Conservation (phyloP, 37 sponge, comb jelly and placozoan genomes). For the Halichondria panicea region DNA sequence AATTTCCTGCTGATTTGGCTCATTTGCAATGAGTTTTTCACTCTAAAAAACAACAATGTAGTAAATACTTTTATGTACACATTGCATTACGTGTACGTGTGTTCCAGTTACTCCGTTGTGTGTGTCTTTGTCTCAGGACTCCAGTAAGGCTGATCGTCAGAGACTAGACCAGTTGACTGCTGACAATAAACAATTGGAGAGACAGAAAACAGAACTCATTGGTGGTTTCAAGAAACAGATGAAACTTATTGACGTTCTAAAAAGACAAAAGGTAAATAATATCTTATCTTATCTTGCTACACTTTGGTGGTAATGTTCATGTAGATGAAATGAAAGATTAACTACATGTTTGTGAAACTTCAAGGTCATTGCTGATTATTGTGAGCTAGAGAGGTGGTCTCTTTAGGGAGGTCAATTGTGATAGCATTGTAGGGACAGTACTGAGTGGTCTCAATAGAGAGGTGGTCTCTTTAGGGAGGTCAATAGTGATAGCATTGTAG, state of each 20-base stretch:
- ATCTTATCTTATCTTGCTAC: background rate
- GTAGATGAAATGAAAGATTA: background rate
- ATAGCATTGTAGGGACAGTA: too few relatives aligned
- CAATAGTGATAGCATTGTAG: too few relatives aligned
- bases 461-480: too few relatives aligned
- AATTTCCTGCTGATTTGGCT: too few relatives aligned
- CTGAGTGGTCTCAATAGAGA: too few relatives aligned
- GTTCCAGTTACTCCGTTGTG: background rate
- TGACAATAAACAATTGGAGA: slow-evolving; percentile 87
- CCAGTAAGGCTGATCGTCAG: slow-evolving; percentile 55
- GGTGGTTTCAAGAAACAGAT: slow-evolving; percentile 96
- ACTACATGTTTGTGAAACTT: too few relatives aligned
- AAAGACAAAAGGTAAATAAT: slow-evolving; percentile 82
- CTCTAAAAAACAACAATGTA: too few relatives aligned
- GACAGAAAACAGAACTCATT: slow-evolving; percentile 92
- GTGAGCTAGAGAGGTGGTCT: too few relatives aligned
- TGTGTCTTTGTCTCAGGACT: slow-evolving; percentile 35
- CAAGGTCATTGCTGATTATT: too few relatives aligned
- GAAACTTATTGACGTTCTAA: slow-evolving; percentile 95
- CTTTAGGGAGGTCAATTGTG: too few relatives aligned
- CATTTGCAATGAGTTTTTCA: too few relatives aligned
- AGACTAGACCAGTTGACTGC: slow-evolving; percentile 52
- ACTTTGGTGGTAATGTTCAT: background rate
- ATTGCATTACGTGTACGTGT: background rate
- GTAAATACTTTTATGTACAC: too few relatives aligned